phyloP scores from a whole-genome alignment of 2,888 invertebrate genomes.

The Lycia hirtaria region DNA sequence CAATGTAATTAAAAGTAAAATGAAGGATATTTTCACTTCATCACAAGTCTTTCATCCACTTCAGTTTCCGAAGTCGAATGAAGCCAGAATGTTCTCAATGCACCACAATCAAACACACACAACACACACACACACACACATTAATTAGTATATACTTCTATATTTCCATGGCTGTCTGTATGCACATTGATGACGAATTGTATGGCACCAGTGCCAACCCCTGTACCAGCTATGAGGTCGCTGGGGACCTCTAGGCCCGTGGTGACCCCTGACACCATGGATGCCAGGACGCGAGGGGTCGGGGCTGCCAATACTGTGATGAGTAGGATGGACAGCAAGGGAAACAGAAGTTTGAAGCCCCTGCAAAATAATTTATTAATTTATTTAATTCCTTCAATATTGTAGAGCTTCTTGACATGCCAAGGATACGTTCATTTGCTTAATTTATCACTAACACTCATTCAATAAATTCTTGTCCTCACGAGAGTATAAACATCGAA shows the following conservation, averaged over 20 bases:
- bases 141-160: constrained; percentile 72
- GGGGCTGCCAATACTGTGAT: constrained; percentile 58
- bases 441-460: too few species aligned
- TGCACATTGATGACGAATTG: constrained; percentile 76
- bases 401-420: too few species aligned
- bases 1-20: neutral
- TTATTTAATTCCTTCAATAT: too few species aligned
- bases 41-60: constrained; percentile 6
- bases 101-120: neutral
- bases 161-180: constrained; percentile 76
- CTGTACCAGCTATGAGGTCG: constrained; percentile 65
- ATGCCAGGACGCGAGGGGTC: constrained; percentile 49
- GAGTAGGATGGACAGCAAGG: constrained; percentile 47
- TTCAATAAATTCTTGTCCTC: too few species aligned
- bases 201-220: constrained; percentile 64
- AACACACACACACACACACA: constrained; percentile 2
- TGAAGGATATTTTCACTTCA: neutral
- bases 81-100: neutral
- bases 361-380: constrained; percentile 50
- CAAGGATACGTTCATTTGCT: too few species aligned
- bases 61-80: constrained; percentile 15
- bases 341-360: constrained; percentile 54
- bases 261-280: constrained; percentile 66
- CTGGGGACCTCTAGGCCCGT: constrained; percentile 73
- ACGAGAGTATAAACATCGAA: too few species aligned